Evolutionary conservation across 2,113 vertebrate genomes (phyloP).

Genomic region (Tichodroma muraria): DNA sequence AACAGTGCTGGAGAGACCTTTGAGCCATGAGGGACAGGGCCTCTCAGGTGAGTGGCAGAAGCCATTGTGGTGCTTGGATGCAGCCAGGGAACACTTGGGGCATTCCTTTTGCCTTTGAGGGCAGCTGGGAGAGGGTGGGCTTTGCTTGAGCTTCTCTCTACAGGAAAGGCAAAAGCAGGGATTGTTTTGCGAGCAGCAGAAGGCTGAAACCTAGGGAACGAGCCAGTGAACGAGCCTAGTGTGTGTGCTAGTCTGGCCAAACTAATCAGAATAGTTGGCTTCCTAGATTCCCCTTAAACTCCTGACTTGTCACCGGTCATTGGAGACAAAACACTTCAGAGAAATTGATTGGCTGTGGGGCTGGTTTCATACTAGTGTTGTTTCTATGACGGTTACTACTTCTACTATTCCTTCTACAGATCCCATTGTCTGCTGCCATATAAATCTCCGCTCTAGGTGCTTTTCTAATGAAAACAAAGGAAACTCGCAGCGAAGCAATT

Average conservation of each 20-base stretch:
- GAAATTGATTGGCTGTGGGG: not conserved
- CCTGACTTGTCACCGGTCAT: not conserved
- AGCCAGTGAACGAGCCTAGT: no score
- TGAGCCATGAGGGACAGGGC: no score
- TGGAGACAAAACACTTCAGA: not conserved
- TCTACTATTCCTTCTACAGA: not conserved
- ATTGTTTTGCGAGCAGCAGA: not conserved
- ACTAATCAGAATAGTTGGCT: not conserved
- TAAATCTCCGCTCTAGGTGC: not conserved
- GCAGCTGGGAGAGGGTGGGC: not conserved
- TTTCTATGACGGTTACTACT: not conserved
- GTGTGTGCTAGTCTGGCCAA: not conserved
- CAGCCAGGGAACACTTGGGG: not conserved
- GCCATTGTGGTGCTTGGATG: not conserved
- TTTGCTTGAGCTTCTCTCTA: not conserved
- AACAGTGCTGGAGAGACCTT: no score
- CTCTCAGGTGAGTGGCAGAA: no score
- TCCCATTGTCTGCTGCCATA: no score
- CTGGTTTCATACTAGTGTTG: not conserved
- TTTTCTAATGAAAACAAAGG: not conserved
- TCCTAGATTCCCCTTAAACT: not conserved
- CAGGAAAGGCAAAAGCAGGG: not conserved
- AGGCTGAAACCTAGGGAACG: not conserved
- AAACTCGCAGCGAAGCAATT: not conserved
- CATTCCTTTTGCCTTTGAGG: not conserved